A percentile compares a stretch with the other conserved stretches of the same genome.
Conservation (phyloP, 2,113 vertebrate species). For the Connochaetes taurinus region DNA sequence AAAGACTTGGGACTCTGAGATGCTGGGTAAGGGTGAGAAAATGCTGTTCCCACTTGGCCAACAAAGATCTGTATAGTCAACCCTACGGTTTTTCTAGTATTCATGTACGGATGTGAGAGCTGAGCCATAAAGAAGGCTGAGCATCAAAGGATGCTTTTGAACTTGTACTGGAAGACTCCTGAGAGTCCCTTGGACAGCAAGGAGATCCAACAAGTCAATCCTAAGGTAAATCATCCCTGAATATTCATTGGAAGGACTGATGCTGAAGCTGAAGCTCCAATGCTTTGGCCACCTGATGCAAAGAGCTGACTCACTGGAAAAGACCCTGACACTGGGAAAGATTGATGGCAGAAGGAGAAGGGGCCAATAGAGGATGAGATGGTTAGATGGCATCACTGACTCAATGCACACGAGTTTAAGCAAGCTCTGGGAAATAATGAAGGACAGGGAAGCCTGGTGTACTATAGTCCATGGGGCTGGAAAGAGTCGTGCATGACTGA, state of each 20-base stretch:
- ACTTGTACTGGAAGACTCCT: not conserved
- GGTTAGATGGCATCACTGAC: not conserved
- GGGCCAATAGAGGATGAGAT: not conserved
- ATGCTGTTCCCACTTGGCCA: not conserved
- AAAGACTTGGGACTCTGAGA: fast-evolving
- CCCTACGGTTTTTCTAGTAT: not conserved
- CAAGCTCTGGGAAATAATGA: not conserved
- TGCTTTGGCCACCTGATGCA: not conserved
- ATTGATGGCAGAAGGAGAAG: not conserved
- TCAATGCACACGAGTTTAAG: not conserved
- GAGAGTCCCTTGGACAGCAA: not conserved
- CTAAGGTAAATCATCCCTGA: not conserved
- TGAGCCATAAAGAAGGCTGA: not conserved
- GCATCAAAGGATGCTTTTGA: not conserved
- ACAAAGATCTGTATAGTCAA: not conserved
- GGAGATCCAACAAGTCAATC: not conserved
- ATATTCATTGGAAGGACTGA: not conserved
- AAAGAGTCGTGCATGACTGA: no score
- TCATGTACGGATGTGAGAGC: not conserved
- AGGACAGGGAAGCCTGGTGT: not conserved
- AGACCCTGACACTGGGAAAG: not conserved
- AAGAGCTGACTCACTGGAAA: not conserved
- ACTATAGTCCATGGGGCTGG: no score
- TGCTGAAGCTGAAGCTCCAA: not conserved
- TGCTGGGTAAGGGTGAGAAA: not conserved